Conservation (phyloP, 2,888 invertebrate genomes). For the Torymus tubicola region DNA sequence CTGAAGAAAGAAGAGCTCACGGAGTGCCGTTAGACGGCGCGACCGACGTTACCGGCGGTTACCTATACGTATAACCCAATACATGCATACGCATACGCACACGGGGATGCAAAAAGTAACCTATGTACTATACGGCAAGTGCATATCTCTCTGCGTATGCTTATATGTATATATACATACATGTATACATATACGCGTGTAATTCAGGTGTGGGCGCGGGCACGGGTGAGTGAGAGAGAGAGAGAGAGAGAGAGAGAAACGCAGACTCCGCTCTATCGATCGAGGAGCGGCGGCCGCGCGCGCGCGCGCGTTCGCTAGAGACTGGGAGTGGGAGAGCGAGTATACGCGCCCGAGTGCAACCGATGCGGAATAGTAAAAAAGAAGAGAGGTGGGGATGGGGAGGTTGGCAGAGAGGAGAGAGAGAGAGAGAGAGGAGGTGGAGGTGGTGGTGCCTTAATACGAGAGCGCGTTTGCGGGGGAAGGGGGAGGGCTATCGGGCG, state of each 20-base stretch:
- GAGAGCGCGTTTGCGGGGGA: neutral
- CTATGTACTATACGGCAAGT: neutral
- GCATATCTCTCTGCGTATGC: slow-evolving; percentile 5
- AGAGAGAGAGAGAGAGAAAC: slow-evolving; percentile 64
- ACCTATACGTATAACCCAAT: no score
- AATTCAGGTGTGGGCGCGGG: slow-evolving; percentile 43
- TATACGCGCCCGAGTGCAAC: neutral
- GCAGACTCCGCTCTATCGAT: slow-evolving; percentile 76
- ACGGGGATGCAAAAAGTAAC: no score
- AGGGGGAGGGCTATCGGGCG: neutral
- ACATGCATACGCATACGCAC: no score
- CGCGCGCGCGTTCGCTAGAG: neutral
- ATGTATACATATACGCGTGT: neutral
- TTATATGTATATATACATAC: neutral
- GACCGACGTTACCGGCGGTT: no score
- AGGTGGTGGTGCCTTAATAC: neutral
- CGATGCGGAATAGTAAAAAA: slow-evolving; percentile 6
- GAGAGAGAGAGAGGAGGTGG: no score
- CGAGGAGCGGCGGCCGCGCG: slow-evolving; percentile 57
- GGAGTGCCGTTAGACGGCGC: no score
- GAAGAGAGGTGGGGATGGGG: neutral
- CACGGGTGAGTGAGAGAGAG: slow-evolving; percentile 59
- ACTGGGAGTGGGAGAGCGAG: neutral
- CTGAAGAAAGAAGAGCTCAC: no score
- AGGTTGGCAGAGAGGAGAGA: no score